phyloP scores from a whole-genome alignment of 2,888 invertebrate genomes.

The Dorcus parallelipipedus region DNA sequence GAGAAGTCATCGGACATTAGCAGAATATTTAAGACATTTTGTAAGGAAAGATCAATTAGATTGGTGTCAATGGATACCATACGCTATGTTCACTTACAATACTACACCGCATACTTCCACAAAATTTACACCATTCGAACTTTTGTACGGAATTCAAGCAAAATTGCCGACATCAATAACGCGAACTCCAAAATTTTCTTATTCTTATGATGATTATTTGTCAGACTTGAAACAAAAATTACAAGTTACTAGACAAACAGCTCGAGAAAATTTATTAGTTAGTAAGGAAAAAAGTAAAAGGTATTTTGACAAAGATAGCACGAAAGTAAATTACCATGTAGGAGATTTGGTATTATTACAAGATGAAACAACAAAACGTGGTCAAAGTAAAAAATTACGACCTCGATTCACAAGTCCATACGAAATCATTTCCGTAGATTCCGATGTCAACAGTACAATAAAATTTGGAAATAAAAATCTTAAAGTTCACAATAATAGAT shows the following conservation, averaged over 20 bases:
- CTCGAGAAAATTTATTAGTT: constrained; percentile 16
- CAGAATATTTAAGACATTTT: constrained; percentile 20
- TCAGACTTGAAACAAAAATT: constrained; percentile 19
- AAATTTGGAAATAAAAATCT: too few species aligned
- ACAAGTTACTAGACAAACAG: constrained; percentile 21
- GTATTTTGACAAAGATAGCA: too few species aligned
- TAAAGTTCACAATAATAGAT: too few species aligned
- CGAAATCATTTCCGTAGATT: not conserved
- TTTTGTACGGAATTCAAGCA: constrained; percentile 22
- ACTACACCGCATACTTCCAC: constrained; percentile 9
- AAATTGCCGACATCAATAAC: constrained; percentile 21
- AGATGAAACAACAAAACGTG: constrained; percentile 3
- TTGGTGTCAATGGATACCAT: too few species aligned
- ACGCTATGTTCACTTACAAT: too few species aligned
- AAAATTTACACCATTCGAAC: constrained; percentile 25
- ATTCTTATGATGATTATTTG: constrained; percentile 26
- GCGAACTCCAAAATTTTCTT: constrained; percentile 22
- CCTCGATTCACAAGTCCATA: constrained; percentile 8
- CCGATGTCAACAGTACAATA: too few species aligned
- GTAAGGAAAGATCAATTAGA: too few species aligned
- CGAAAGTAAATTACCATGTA: not conserved
- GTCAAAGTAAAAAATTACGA: constrained; percentile 5
- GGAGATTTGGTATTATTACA: constrained; percentile 5
- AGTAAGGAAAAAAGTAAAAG: not conserved
- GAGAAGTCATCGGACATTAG: constrained; percentile 31